A percentile compares a stretch with the other conserved stretches of the same genome.
These are phyloP conservation scores for Corythornis cristatus DNA, from an alignment of 2,113 vertebrate genomes.

Conservation along the genomic window DNA sequence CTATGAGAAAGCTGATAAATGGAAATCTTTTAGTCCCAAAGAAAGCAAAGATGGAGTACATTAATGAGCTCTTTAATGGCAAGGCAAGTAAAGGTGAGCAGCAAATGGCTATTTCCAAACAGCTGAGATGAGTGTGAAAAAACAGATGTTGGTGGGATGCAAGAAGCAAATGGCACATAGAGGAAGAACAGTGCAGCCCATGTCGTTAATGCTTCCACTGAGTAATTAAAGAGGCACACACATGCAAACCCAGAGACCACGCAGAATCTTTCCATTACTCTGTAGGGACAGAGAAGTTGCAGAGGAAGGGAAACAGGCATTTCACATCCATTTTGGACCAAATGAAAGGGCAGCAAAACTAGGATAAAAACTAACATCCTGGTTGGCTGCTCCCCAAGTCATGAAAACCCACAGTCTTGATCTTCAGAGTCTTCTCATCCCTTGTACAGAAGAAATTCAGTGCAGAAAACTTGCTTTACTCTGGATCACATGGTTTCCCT, in stretches of 20 bases:
- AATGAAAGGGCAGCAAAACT: neutral
- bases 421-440: neutral
- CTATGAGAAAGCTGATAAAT: conserved; percentile 29
- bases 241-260: neutral
- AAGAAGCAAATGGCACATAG: accelerated
- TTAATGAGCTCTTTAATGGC: conserved; percentile 47
- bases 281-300: neutral
- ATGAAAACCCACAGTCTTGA: neutral
- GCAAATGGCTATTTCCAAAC: conserved; percentile 36
- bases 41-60: neutral
- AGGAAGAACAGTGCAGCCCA: neutral
- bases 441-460: neutral
- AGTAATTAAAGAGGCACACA: neutral
- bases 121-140: conserved; percentile 17
- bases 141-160: conserved; percentile 10
- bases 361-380: neutral
- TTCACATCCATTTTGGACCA: neutral
- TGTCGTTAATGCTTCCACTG: neutral
- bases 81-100: conserved; percentile 54
- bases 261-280: neutral
- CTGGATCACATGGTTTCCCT: neutral
- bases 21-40: conserved; percentile 31
- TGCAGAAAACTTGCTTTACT: neutral
- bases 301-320: neutral
- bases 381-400: accelerated